Conservation (phyloP, 1,140 invertebrate genomes). For the Cephus cinctus region DNA sequence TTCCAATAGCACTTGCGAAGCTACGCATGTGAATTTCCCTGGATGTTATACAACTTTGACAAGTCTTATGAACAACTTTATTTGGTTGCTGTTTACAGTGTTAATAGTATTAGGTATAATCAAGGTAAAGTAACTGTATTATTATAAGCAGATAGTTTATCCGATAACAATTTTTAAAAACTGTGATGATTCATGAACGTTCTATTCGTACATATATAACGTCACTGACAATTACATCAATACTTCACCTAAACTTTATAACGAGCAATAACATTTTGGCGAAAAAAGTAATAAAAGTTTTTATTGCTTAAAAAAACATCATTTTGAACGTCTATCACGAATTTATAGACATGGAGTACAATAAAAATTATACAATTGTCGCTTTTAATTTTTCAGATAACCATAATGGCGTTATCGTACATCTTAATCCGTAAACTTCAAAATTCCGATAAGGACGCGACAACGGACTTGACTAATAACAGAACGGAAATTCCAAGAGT, state of each 20-base stretch:
- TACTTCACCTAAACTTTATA: no score
- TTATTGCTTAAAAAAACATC: no score
- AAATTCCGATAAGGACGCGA: no score
- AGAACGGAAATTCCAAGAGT: neutral
- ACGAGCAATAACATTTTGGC: neutral
- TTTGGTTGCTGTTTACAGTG: neutral
- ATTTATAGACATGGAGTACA: no score
- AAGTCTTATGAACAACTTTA: neutral
- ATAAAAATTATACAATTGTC: neutral
- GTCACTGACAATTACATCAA: no score
- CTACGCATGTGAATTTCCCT: neutral
- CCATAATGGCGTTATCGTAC: constrained; percentile 8
- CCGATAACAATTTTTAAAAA: neutral
- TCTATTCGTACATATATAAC: no score
- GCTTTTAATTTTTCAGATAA: constrained; percentile 13
- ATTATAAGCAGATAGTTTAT: neutral
- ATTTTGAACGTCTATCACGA: no score
- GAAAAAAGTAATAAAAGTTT: neutral
- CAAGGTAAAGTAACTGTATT: constrained; percentile 7
- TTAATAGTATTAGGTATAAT: constrained; percentile 3
- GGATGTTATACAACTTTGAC: neutral
- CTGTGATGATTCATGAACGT: no score
- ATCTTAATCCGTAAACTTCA: no score
- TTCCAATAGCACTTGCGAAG: neutral
- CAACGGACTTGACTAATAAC: neutral